Conservation (phyloP, 2,797 vertebrate genomes). For the Acropternis orthonyx region DNA sequence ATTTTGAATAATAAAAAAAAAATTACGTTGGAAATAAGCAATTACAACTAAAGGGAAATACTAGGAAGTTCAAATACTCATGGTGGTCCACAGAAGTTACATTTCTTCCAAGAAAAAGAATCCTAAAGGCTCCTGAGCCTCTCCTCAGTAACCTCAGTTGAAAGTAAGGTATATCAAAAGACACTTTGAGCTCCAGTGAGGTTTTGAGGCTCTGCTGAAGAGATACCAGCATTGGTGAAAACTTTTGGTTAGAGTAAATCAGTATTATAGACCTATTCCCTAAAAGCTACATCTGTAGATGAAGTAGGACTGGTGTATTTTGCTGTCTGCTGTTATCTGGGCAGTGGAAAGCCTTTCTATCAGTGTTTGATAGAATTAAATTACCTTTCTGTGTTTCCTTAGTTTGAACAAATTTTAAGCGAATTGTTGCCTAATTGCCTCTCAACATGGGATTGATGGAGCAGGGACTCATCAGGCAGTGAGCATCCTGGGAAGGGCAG, state of each 20-base stretch:
- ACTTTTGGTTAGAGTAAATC: background rate
- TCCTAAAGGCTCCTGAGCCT: background rate
- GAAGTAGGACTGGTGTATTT: background rate
- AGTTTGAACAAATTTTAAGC: background rate
- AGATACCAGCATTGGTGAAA: background rate
- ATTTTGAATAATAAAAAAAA: background rate
- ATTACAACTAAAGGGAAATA: background rate
- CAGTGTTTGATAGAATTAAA: background rate
- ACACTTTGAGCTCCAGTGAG: background rate
- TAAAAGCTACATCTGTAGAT: accelerated
- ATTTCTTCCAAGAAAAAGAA: background rate
- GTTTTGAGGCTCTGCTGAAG: background rate
- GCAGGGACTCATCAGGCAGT: background rate
- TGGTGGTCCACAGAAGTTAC: background rate
- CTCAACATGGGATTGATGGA: background rate
- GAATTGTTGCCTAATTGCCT: background rate
- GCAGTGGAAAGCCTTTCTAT: background rate
- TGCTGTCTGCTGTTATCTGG: background rate
- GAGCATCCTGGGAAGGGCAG: background rate
- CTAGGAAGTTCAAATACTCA: background rate
- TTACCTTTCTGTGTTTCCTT: background rate
- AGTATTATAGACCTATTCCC: background rate
- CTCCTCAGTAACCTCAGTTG: background rate
- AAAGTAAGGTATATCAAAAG: background rate
- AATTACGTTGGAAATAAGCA: background rate